Conservation (phyloP, 2,113 vertebrate genomes). For the Cyanoramphus novaezelandiae region DNA sequence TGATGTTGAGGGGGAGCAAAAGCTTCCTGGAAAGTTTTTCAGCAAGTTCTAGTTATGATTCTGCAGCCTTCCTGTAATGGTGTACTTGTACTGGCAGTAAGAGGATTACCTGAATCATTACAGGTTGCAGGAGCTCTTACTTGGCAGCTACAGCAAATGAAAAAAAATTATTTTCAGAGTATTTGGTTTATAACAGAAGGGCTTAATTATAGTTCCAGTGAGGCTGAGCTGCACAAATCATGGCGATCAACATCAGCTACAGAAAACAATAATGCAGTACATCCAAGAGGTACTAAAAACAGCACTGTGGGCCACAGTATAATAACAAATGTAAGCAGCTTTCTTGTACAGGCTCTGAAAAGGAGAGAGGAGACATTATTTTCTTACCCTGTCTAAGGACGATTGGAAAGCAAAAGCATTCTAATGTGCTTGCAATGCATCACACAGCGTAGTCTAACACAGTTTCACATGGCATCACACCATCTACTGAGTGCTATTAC, state of each 20-base stretch:
- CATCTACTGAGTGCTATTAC: fast-evolving
- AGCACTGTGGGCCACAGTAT: background rate
- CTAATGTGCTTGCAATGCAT: no score
- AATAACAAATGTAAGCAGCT: background rate
- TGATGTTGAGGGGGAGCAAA: background rate
- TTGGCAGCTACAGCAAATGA: background rate
- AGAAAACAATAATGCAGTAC: background rate
- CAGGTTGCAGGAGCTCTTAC: background rate
- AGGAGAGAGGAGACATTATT: background rate
- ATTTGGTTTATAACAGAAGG: constrained; percentile 38
- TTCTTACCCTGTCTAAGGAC: background rate
- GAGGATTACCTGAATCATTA: constrained; percentile 23
- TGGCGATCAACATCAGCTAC: background rate
- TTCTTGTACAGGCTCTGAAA: background rate
- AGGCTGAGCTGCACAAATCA: background rate
- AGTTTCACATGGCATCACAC: background rate
- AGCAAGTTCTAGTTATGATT: background rate
- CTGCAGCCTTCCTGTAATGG: background rate
- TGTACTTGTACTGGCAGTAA: background rate
- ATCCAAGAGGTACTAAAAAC: background rate
- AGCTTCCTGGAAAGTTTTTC: background rate
- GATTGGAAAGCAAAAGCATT: background rate
- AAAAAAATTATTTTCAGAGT: background rate
- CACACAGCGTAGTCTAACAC: background rate
- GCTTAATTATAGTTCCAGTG: constrained; percentile 25